Evolutionary conservation across 2,888 invertebrate species (phyloP), one percentile per base, ranked within the genome.

Genomic region (Petrolisthes cinctipes): DNA sequence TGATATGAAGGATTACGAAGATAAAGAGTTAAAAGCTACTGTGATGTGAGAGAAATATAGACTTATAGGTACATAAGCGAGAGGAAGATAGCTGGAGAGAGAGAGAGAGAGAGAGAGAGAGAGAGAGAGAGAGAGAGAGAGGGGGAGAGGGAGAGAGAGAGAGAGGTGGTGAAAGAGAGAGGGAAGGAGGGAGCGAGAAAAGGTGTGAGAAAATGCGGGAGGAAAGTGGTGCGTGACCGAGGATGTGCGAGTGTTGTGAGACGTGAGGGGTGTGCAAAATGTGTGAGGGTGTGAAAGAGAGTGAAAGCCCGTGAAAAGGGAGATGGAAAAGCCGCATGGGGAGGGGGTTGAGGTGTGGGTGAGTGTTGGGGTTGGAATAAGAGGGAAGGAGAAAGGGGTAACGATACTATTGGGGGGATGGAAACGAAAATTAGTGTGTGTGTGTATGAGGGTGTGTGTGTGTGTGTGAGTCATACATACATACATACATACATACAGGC

Each of bases 231-330:
- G 61, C 9, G 61, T 17, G 61, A 61, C 61, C 17, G 61, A 61
- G 61, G 17, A 17, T 9, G 61, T 61, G 61, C 17, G 61, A 11
- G 61, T 11, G 6, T 71, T 14, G 20, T 14, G 6, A 20, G 71
- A n/a, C 20, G 71, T 11, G 71, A 71, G n/a, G n/a, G 71, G 71
- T n/a, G 71, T 6, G 71, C 6, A 20, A 71, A 71, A 71, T 71
- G 71, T n/a, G 71, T 71, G 71, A 71, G 6, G 20, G 71, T 71
- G 71, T 71, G 71, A n/a, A 71, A 71, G 20, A 17, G 61, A 61
- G 17, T 9, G 61, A 61, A 61, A 71, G n/a, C n/a, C 17, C n/a
- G 71, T 71, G 20, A 71, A 11, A 71, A 71, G 71, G 20, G 14
- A 17, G 71, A 11, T 61, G 61, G 61, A 9, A 37, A 37, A 37